These are phyloP conservation scores for Parasteatoda lunata DNA, from an alignment of 2,888 invertebrate species.

Conservation along the genomic window DNA sequence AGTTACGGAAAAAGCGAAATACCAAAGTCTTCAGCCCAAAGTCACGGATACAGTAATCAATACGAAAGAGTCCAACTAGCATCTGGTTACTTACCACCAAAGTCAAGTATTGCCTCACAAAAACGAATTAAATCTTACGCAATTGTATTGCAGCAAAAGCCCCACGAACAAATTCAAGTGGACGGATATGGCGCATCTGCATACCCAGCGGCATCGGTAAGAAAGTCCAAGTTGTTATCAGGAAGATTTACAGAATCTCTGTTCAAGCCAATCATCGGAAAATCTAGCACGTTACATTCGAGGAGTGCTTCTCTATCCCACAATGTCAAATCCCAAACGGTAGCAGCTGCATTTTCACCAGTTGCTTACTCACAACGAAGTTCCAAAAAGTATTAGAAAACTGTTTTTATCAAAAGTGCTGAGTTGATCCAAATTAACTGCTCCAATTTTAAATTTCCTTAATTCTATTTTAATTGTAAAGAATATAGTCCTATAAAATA, in stretches of 20 bases:
- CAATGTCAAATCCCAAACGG: slow-evolving; percentile 14
- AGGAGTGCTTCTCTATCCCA: slow-evolving; percentile 6
- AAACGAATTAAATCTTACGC: slow-evolving; percentile 23
- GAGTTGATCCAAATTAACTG: too few relatives aligned
- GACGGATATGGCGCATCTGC: slow-evolving; percentile 11
- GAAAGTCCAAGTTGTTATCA: not conserved
- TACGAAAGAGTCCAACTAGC: slow-evolving; percentile 9
- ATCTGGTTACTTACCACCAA: not conserved
- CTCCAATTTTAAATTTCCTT: too few relatives aligned
- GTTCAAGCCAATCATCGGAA: slow-evolving; percentile 26
- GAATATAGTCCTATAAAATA: too few relatives aligned
- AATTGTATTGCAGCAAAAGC: slow-evolving; percentile 27
- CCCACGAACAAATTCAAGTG: not conserved
- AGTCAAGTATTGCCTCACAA: not conserved
- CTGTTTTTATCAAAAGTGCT: too few relatives aligned
- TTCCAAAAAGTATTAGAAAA: not conserved
- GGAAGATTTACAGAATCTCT: not conserved
- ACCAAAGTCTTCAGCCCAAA: not conserved
- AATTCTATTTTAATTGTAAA: too few relatives aligned
- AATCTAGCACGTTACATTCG: not conserved
- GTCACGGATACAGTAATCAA: slow-evolving; percentile 7
- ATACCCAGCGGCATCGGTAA: not conserved
- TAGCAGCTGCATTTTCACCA: not conserved
- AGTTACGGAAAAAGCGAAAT: not conserved
- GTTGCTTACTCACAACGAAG: not conserved